Percentiles rank a stretch among this genome's conserved stretches.
Evolutionary conservation across 2,888 invertebrate species (phyloP).

Genomic region (Melangyna quadrimaculata): DNA sequence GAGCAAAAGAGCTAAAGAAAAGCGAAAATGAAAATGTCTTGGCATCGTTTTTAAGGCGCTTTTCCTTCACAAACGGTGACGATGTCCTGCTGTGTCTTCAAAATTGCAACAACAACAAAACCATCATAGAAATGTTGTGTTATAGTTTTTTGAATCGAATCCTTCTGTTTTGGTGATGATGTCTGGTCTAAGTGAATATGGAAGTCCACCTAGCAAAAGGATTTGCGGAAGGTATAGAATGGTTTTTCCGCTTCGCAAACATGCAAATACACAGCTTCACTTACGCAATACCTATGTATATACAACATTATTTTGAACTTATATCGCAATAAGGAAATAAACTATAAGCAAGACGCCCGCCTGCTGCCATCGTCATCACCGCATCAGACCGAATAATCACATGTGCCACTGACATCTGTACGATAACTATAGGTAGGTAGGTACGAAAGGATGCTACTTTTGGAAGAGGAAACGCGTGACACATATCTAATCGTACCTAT

Average conservation of each 20-base stretch:
- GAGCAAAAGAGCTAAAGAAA: conserved; percentile 9
- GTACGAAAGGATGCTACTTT: conserved; percentile 32
- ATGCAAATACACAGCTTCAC: conserved; percentile 50
- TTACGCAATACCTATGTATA: not conserved
- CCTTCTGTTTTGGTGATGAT: conserved; percentile 33
- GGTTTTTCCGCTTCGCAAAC: conserved; percentile 53
- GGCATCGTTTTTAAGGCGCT: conserved; percentile 37
- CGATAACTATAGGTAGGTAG: too few species aligned
- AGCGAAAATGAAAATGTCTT: conserved; percentile 67
- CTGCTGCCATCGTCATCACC: not conserved
- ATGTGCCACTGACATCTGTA: conserved; percentile 70
- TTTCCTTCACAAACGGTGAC: conserved; percentile 15
- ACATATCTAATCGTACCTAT: not conserved
- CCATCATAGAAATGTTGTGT: conserved; percentile 8
- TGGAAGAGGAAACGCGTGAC: conserved; percentile 57
- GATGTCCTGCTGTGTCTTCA: conserved; percentile 58
- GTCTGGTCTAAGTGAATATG: conserved; percentile 61
- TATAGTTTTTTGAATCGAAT: conserved; percentile 4
- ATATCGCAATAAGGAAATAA: conserved; percentile 12
- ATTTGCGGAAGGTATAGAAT: conserved; percentile 47
- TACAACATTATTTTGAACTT: too few species aligned
- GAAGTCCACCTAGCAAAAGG: conserved; percentile 36
- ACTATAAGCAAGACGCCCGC: conserved; percentile 28
- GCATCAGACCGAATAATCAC: conserved; percentile 47
- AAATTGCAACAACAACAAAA: conserved; percentile 26